Evolutionary conservation across 2,888 invertebrate genomes (phyloP).

Genomic region (Rotaria macrura): DNA sequence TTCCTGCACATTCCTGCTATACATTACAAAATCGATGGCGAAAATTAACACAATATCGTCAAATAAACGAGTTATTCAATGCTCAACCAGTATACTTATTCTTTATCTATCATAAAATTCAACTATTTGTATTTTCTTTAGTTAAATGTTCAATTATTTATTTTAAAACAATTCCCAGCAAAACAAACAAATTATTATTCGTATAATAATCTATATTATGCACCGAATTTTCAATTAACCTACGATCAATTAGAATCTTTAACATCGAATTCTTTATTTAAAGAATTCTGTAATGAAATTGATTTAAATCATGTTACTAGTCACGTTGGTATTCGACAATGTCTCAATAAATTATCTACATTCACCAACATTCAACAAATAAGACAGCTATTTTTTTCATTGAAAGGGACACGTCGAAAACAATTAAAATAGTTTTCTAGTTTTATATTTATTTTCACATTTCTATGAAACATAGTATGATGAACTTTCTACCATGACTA

Average conservation of each 20-base stretch:
- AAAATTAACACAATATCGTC: background rate
- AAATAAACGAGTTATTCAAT: background rate
- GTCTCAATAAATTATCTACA: background rate
- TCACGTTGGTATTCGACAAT: background rate
- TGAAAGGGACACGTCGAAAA: background rate
- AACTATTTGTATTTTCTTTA: background rate
- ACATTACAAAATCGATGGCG: slow-evolving; percentile 1
- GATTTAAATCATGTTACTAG: background rate
- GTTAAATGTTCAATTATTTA: background rate
- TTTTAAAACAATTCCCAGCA: background rate
- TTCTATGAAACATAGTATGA: background rate
- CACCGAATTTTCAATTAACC: background rate
- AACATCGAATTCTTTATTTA: background rate
- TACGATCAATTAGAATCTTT: background rate
- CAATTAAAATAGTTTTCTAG: background rate
- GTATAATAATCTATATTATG: background rate
- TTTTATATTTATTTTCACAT: background rate
- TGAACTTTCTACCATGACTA: too few species aligned
- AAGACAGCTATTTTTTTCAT: background rate
- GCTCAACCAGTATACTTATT: background rate
- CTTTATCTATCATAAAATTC: background rate
- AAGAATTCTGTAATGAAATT: background rate
- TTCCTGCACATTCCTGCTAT: background rate
- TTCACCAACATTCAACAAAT: background rate
- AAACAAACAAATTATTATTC: background rate